Evolutionary conservation across 1,140 invertebrate species (phyloP).

Genomic region (Habropoda laboriosa): DNA sequence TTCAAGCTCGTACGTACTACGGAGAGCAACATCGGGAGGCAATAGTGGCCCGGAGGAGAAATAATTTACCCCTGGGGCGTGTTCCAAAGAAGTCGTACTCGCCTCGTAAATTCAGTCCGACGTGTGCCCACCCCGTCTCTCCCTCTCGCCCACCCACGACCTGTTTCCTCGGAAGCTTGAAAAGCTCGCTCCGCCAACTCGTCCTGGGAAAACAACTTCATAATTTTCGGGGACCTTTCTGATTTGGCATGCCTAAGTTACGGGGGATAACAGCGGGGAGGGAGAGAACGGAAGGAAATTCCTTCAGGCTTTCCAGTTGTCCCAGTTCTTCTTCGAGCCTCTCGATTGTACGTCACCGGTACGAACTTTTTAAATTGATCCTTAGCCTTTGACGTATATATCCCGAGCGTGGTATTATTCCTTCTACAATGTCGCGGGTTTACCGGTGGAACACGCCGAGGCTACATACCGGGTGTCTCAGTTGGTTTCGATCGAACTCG

Average conservation of each 20-base stretch:
- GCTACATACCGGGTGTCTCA: too few relatives aligned
- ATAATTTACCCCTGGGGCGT: constrained; percentile 63
- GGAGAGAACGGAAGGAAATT: not conserved
- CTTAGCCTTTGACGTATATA: not conserved
- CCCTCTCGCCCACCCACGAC: not conserved
- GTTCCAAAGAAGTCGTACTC: constrained; percentile 63
- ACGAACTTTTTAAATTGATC: not conserved
- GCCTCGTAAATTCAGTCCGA: constrained; percentile 62
- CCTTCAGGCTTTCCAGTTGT: constrained; percentile 15
- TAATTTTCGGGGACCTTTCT: constrained; percentile 47
- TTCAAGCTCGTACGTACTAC: not conserved
- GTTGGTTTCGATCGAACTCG: too few relatives aligned
- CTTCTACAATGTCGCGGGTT: too few relatives aligned
- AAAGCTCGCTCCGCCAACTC: constrained; percentile 29
- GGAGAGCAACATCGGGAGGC: constrained; percentile 29
- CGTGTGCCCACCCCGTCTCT: constrained; percentile 37
- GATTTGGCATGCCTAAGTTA: constrained; percentile 43
- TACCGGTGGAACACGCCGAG: too few relatives aligned
- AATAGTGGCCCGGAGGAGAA: constrained; percentile 36
- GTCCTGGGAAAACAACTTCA: constrained; percentile 58
- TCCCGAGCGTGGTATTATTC: too few relatives aligned
- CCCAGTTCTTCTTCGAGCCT: not conserved
- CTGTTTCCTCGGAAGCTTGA: not conserved
- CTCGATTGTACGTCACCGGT: not conserved
- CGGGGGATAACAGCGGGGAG: not conserved